phyloP scores from a whole-genome alignment of 1,140 invertebrate genomes.

The Copidosoma floridanum region DNA sequence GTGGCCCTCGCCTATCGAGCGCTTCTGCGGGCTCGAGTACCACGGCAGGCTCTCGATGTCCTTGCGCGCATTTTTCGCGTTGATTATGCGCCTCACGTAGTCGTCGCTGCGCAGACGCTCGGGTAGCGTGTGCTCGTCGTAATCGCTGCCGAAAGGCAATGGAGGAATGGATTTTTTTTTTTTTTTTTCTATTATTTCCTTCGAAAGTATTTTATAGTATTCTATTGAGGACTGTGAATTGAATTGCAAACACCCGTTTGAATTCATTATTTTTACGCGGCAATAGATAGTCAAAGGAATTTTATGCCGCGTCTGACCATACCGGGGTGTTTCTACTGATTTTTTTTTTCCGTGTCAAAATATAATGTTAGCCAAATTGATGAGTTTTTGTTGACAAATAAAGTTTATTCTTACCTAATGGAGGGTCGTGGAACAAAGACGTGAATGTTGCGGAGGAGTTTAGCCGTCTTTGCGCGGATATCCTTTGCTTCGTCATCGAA shows the following conservation, averaged over 20 bases:
- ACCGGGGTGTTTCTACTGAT: too few species aligned
- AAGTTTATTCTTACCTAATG: constrained; percentile 54
- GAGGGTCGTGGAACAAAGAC: constrained; percentile 67
- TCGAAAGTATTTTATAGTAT: too few species aligned
- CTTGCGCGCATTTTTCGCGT: constrained; percentile 60
- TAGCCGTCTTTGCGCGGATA: constrained; percentile 73
- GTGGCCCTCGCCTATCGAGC: constrained; percentile 68
- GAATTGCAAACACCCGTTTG: too few species aligned
- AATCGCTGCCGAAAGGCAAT: constrained; percentile 45
- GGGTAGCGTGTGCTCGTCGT: constrained; percentile 45
- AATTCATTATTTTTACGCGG: too few species aligned
- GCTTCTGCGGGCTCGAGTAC: constrained; percentile 65
- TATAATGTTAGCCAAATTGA: too few species aligned
- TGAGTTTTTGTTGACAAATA: too few species aligned
- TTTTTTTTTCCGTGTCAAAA: too few species aligned
- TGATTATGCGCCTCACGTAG: constrained; percentile 63
- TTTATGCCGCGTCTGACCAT: too few species aligned
- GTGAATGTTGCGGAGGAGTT: constrained; percentile 70
- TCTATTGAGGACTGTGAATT: too few species aligned
- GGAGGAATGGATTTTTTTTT: neutral
- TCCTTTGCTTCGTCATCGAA: constrained; percentile 78
- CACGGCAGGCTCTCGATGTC: constrained; percentile 61
- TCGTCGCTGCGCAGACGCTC: constrained; percentile 61
- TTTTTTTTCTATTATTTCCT: neutral
- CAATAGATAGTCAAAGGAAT: too few species aligned